phyloP scores from a whole-genome alignment of 1,140 invertebrate genomes.

The Trialeurodes vaporariorum region DNA sequence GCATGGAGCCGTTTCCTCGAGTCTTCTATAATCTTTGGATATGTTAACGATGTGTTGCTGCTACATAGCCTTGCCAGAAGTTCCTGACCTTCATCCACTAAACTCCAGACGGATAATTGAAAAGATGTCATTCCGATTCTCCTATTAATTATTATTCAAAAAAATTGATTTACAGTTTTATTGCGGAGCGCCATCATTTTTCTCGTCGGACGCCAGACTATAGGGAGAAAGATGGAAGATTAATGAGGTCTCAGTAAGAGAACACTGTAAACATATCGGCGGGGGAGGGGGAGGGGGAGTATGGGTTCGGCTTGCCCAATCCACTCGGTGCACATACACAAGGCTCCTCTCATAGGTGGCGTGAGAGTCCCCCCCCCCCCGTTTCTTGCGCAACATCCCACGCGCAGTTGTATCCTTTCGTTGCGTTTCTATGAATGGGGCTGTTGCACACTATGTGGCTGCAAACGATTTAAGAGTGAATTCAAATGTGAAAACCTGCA shows the following conservation, averaged over 20 bases:
- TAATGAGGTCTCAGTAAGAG: neutral
- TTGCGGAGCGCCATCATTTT: neutral
- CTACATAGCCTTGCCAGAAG: too few species aligned
- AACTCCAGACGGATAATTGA: too few species aligned
- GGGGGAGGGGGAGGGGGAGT: neutral
- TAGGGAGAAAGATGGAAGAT: neutral
- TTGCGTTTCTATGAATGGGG: too few species aligned
- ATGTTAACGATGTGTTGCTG: too few species aligned
- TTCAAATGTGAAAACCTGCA: too few species aligned
- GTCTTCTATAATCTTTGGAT: too few species aligned
- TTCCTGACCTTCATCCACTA: too few species aligned
- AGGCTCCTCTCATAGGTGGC: neutral
- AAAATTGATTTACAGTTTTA: neutral
- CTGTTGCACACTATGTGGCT: too few species aligned
- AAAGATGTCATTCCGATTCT: neutral
- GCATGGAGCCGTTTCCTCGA: too few species aligned
- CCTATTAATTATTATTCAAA: neutral
- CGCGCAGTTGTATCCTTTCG: too few species aligned
- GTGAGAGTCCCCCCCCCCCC: neutral
- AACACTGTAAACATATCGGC: neutral
- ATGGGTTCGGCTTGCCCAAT: neutral
- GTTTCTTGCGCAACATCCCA: too few species aligned
- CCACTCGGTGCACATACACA: neutral
- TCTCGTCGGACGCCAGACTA: neutral
- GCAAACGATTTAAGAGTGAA: too few species aligned